Evolutionary conservation across 2,888 invertebrate genomes (phyloP).

Genomic region (Lepas anatifera): DNA sequence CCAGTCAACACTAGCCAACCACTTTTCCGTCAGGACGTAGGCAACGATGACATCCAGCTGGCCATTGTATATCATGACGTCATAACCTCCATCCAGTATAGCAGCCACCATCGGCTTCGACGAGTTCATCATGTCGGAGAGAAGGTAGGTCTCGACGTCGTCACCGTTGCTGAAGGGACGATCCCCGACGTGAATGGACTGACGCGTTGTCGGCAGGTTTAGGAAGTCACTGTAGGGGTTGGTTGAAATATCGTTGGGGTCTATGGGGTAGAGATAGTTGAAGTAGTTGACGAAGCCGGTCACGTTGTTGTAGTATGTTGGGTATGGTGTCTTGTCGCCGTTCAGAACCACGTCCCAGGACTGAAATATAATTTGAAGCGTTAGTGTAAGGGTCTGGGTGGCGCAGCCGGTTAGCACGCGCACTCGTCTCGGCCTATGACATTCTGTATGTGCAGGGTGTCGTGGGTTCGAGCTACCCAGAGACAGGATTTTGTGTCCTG

Average conservation of each 20-base stretch:
- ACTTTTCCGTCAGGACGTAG: conserved; percentile 70
- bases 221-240: conserved; percentile 39
- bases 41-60: conserved; percentile 85
- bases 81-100: conserved; percentile 38
- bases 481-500: too few species aligned
- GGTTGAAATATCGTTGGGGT: conserved; percentile 29
- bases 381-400: too few species aligned
- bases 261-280: conserved; percentile 53
- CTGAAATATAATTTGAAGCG: too few species aligned
- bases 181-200: conserved; percentile 74
- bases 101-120: conserved; percentile 43
- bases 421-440: too few species aligned
- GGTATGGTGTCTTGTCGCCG: conserved; percentile 46
- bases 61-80: conserved; percentile 72
- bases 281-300: conserved; percentile 65
- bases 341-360: conserved; percentile 56
- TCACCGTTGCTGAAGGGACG: conserved; percentile 47
- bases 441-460: too few species aligned
- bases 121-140: conserved; percentile 66
- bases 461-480: too few species aligned
- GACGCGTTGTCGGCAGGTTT: conserved; percentile 49
- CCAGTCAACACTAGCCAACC: conserved; percentile 58
- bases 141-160: conserved; percentile 57
- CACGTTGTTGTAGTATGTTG: conserved; percentile 54
- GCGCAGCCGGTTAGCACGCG: too few species aligned